Percentiles rank a stretch among this genome's conserved stretches.
phyloP scores from a whole-genome alignment of 2,113 vertebrate genomes.

The Pseudorasbora parva region DNA sequence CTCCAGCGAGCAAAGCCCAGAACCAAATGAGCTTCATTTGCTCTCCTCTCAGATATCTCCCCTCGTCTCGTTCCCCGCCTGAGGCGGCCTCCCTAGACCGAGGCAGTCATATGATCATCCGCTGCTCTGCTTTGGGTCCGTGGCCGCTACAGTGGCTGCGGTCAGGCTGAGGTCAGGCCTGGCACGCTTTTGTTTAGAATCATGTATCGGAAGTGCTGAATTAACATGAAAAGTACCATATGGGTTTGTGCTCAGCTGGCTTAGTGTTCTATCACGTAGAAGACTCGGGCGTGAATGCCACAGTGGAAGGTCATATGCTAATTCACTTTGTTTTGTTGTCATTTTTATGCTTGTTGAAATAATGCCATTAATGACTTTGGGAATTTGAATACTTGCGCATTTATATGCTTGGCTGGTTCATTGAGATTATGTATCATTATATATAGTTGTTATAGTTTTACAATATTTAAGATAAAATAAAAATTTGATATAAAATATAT shows the following conservation, averaged over 20 bases:
- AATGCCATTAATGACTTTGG: conserved; percentile 21
- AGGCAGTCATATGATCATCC: background rate
- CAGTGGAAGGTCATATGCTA: conserved; percentile 42
- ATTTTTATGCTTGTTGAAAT: conserved; percentile 11
- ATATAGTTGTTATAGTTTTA: too few relatives aligned
- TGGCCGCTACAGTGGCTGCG: background rate
- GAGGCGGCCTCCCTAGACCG: background rate
- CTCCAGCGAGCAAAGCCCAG: background rate
- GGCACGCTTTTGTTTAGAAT: conserved; percentile 5
- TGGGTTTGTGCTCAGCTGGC: conserved; percentile 22
- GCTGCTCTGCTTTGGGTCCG: background rate
- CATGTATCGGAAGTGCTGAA: conserved; percentile 6
- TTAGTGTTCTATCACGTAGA: conserved; percentile 20
- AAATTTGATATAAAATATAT: background rate
- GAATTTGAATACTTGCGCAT: conserved; percentile 6
- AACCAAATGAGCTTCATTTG: conserved; percentile 38
- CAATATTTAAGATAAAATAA: background rate
- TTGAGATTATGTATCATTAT: background rate
- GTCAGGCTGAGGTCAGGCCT: conserved; percentile 24
- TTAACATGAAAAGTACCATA: conserved; percentile 31
- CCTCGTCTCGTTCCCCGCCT: background rate
- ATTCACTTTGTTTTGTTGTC: conserved; percentile 12
- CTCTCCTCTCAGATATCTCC: conserved; percentile 30
- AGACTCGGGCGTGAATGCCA: conserved; percentile 29
- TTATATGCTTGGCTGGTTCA: background rate